These are phyloP conservation scores for Psammodynastes pulverulentus DNA, from an alignment of 2,113 vertebrate species.

Conservation along the genomic window DNA sequence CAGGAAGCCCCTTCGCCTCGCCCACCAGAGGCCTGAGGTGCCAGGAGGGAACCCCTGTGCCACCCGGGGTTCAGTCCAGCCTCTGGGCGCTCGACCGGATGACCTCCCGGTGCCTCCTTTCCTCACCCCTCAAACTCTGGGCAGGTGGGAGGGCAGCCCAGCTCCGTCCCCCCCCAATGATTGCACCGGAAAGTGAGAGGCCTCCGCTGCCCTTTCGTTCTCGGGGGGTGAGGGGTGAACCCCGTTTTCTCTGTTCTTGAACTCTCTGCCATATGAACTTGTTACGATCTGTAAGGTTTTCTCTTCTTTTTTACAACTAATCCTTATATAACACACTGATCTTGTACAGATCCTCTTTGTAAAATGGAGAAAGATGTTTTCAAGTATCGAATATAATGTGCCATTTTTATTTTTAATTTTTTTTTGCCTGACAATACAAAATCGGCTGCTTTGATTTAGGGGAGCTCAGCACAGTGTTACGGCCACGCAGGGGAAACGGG, in stretches of 20 bases:
- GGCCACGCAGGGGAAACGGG: neutral
- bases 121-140: neutral
- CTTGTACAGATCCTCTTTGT: conserved; percentile 65
- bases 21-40: neutral
- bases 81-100: neutral
- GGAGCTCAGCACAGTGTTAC: conserved; percentile 61
- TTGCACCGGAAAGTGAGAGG: neutral
- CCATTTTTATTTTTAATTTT: conserved; percentile 64
- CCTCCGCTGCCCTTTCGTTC: no score
- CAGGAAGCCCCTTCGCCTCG: no score
- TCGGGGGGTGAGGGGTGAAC: neutral
- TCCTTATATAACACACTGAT: conserved; percentile 3
- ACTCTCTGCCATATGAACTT: conserved; percentile 62
- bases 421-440: conserved; percentile 47
- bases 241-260: conserved; percentile 33
- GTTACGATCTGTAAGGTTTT: conserved; percentile 59
- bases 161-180: neutral
- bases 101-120: conserved; percentile 11
- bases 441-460: conserved; percentile 38
- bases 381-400: conserved; percentile 83
- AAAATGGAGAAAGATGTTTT: conserved; percentile 78
- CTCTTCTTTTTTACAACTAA: neutral
- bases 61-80: neutral
- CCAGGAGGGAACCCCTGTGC: neutral
- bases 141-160: neutral